Evolutionary conservation across 1,140 invertebrate species (phyloP).

Genomic region (Orchesella cincta): DNA sequence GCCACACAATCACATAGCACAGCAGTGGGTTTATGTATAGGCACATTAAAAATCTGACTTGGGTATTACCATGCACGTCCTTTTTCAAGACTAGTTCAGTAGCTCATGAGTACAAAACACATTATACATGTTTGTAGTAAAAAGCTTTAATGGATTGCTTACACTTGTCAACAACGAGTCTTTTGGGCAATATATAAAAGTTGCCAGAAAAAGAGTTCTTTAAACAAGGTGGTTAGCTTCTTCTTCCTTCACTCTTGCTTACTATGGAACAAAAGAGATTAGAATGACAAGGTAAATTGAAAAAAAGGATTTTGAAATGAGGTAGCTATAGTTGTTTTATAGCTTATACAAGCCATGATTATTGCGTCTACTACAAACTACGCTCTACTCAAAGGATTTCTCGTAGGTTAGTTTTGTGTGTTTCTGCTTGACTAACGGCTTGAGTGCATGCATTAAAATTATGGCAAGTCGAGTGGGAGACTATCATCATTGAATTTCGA

Average conservation of each 20-base stretch:
- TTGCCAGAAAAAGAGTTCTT: neutral
- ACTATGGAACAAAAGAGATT: neutral
- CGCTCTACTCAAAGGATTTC: no score
- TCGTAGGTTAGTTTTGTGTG: no score
- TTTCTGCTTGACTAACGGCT: no score
- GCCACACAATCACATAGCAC: no score
- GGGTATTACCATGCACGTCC: neutral
- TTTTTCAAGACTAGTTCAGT: slow-evolving; percentile 17
- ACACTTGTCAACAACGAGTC: slow-evolving; percentile 7
- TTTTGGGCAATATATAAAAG: neutral
- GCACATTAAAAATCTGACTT: neutral
- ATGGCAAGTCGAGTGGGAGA: no score
- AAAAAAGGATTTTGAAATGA: neutral
- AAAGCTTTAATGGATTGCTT: slow-evolving; percentile 14
- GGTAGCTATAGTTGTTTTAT: neutral
- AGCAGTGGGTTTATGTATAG: neutral
- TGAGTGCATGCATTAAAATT: no score
- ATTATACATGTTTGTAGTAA: neutral
- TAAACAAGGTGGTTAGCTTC: neutral
- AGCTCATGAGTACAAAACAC: neutral
- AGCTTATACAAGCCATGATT: neutral
- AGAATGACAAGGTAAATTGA: neutral
- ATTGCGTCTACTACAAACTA: no score
- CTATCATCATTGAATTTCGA: no score
- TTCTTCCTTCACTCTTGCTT: neutral